Conservation (phyloP, 2,888 invertebrate genomes). For the Thecocarcelia acutangulata region DNA sequence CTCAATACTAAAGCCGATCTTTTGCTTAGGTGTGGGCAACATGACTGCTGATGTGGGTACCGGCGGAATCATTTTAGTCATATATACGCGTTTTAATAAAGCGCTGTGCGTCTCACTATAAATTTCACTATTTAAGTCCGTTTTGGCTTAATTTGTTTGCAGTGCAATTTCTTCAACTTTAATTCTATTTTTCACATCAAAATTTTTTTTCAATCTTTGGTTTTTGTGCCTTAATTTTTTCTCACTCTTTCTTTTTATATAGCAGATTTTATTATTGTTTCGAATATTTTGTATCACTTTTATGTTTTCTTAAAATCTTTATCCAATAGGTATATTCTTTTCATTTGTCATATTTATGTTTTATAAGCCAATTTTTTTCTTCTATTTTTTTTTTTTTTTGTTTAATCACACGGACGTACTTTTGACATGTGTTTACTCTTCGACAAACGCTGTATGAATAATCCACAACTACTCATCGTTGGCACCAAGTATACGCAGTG, state of each 20-base stretch:
- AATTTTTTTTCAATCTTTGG: no score
- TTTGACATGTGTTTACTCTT: conserved; percentile 77
- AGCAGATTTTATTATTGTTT: no score
- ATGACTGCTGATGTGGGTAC: conserved; percentile 96
- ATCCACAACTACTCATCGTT: conserved; percentile 75
- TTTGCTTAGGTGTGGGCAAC: conserved; percentile 93
- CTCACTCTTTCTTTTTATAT: no score
- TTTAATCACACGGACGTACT: conserved; percentile 53
- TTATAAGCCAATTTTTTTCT: conserved; percentile 8
- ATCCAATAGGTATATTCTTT: neutral
- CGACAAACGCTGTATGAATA: conserved; percentile 81
- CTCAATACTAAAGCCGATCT: conserved; percentile 97
- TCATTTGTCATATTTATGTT: conserved; percentile 46
- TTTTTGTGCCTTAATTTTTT: no score
- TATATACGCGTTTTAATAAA: conserved; percentile 77
- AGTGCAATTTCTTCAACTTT: conserved; percentile 59
- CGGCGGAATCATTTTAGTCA: conserved; percentile 93
- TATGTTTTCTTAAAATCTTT: conserved; percentile 15
- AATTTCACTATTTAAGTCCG: conserved; percentile 43
- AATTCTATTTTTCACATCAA: no score
- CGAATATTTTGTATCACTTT: conserved; percentile 4
- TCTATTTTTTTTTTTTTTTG: conserved; percentile 35
- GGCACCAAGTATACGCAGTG: conserved; percentile 75
- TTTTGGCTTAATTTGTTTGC: conserved; percentile 29
- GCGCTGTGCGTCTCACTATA: conserved; percentile 44